Evolutionary conservation across 2,113 vertebrate species (phyloP).

Genomic region (Tamias sibiricus): DNA sequence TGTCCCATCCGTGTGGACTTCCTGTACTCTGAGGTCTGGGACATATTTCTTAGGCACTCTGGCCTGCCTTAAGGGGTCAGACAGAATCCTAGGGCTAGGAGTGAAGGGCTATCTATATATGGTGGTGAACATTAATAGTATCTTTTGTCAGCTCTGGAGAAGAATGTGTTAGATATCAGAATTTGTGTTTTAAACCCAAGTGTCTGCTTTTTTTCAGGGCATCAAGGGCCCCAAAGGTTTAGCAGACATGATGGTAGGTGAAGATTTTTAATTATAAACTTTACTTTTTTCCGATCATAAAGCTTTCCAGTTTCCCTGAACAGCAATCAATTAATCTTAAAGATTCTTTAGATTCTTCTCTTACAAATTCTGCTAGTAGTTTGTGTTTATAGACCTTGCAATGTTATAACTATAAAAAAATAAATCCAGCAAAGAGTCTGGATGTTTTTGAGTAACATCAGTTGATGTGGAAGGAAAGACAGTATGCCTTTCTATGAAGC

Average conservation of each 20-base stretch:
- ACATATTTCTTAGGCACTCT: background rate
- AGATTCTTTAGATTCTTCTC: slow-evolving; percentile 36
- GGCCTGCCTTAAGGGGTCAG: background rate
- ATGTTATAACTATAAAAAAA: background rate
- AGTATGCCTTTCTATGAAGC: background rate
- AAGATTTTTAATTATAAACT: slow-evolving; percentile 53
- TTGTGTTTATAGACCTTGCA: background rate
- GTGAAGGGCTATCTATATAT: background rate
- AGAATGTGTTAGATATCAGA: background rate
- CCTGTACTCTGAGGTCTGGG: background rate
- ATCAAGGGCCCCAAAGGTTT: slow-evolving; percentile 86
- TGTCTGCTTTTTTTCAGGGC: slow-evolving; percentile 87
- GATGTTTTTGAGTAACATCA: background rate
- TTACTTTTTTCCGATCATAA: background rate
- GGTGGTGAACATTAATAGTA: background rate
- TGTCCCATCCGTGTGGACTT: background rate
- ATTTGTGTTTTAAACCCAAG: slow-evolving; percentile 45
- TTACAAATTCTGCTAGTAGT: background rate
- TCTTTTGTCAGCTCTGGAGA: background rate
- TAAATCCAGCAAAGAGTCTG: background rate
- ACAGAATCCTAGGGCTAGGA: background rate
- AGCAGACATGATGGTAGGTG: slow-evolving; percentile 86
- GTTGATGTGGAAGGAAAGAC: background rate
- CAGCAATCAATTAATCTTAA: background rate
- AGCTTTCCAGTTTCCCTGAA: background rate